These are phyloP conservation scores for Arrhopalites spinosus DNA, from an alignment of 2,888 invertebrate genomes.

Conservation along the genomic window DNA sequence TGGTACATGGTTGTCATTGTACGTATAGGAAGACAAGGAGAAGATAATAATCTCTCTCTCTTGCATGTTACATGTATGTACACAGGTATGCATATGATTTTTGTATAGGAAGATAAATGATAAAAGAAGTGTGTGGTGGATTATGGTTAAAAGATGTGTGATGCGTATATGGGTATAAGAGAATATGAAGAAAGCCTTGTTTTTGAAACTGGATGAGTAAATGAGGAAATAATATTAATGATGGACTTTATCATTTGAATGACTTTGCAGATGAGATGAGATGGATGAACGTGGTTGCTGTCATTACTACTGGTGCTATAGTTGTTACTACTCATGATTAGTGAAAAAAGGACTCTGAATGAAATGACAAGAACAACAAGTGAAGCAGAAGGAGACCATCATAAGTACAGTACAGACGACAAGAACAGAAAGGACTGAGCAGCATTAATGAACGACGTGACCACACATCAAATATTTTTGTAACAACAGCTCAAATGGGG, in stretches of 20 bases:
- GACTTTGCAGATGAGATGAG: constrained; percentile 30
- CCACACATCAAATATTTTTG: background rate
- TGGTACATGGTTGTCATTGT: background rate
- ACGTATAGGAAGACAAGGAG: background rate
- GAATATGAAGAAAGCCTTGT: background rate
- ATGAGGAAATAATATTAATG: background rate
- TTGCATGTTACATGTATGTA: background rate
- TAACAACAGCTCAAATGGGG: constrained; percentile 42
- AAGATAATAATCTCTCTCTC: background rate
- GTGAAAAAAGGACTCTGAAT: too few species aligned
- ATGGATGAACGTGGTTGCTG: constrained; percentile 7
- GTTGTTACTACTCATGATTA: background rate
- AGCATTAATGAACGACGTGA: background rate
- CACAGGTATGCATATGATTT: background rate
- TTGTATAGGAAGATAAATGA: too few species aligned
- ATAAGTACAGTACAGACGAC: background rate
- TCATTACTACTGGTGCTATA: background rate
- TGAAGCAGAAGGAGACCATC: constrained; percentile 1
- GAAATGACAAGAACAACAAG: background rate
- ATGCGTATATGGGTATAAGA: constrained; percentile 24
- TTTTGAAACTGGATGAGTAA: background rate
- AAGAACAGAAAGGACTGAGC: background rate
- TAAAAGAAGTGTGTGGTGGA: background rate
- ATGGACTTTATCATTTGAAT: constrained; percentile 19
- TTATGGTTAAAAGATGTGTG: background rate